Evolutionary conservation across 2,888 invertebrate genomes (phyloP).

Genomic region (Gryllus longicercus): DNA sequence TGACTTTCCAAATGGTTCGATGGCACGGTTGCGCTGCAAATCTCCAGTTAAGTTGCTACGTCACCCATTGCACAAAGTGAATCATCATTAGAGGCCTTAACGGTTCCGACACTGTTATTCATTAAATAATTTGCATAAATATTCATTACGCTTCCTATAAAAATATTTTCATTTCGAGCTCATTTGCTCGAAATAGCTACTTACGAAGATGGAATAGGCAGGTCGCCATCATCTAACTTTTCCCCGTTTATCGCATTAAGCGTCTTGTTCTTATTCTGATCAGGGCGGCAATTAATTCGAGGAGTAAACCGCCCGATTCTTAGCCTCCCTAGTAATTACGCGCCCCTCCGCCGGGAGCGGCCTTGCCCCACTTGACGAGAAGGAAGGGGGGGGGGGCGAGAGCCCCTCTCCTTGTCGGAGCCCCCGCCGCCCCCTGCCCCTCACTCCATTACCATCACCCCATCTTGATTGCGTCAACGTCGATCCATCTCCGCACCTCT

Average conservation of each 20-base stretch:
- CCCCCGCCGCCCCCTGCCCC: no score
- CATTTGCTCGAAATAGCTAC: conserved; percentile 9
- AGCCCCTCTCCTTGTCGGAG: no score
- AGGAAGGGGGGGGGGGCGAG: no score
- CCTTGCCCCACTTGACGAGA: background rate
- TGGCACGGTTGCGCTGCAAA: background rate
- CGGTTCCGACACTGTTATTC: background rate
- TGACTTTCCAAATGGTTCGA: no score
- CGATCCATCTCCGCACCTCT: no score
- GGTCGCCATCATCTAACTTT: conserved; percentile 5
- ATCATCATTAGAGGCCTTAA: background rate
- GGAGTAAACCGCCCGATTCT: conserved; percentile 17
- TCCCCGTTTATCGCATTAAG: conserved; percentile 17
- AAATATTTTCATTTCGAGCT: conserved; percentile 1
- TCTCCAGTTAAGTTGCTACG: background rate
- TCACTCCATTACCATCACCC: no score
- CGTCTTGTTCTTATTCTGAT: background rate
- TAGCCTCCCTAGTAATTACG: conserved; percentile 27
- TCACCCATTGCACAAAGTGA: background rate
- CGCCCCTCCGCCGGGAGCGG: background rate
- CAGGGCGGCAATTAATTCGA: background rate
- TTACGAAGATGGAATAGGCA: conserved; percentile 8
- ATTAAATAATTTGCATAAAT: conserved; percentile 2
- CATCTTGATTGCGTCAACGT: no score
- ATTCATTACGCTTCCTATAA: background rate